Base-by-base conservation (phyloP, 2,113 vertebrate species). In the Malurus melanocephalus region DNA sequence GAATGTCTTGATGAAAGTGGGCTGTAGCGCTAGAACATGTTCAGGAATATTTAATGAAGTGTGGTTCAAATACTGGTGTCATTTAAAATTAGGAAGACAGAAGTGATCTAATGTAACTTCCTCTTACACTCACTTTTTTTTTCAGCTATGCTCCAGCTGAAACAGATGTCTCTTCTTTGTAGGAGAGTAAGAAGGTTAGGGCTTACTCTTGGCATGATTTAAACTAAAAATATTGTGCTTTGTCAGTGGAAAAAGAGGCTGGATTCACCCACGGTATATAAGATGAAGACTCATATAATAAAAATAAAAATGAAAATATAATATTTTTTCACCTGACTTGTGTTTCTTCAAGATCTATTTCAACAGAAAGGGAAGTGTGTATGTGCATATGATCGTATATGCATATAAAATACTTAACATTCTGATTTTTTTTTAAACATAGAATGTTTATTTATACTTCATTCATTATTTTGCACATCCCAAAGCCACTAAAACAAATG, bases 21-120 rank as follows among this genome's bases (percentile, higher is more conserved):
- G 17, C 43, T 90, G 74, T 62, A 79, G 78, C 69, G 46, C 43
- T 35, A 86, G 62, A 84, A 88, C 2, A 9, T 40, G 33, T 49
- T 81, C 33, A 55, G 69, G 66, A 92, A 91, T 94, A 81, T 73
- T 91, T 91, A 88, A 93, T 73, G 66, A 91, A 66, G 32, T 73
- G 49, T 88, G 80, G 69, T 87, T 94, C 74, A 90, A 91, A 91
- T 76, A 69, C 32, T 48, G 38, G 71, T 93, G 86, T 91, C 73
- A 86, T 93, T 91, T 88, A 93, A 95, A 93, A 93, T 96, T 72
- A 94, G 40, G 71, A 93, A 68, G 62, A 93, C 67, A 81, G 59
- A 76, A 88, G 38, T 86, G 86, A 91, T 93, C 76, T 81, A 86
- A 65, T 42, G 51, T 67, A 73, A 46, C 48, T 84, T 79, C n/a